These are phyloP conservation scores for Amiota mariae DNA, from an alignment of 2,888 invertebrate species.

Conservation along the genomic window DNA sequence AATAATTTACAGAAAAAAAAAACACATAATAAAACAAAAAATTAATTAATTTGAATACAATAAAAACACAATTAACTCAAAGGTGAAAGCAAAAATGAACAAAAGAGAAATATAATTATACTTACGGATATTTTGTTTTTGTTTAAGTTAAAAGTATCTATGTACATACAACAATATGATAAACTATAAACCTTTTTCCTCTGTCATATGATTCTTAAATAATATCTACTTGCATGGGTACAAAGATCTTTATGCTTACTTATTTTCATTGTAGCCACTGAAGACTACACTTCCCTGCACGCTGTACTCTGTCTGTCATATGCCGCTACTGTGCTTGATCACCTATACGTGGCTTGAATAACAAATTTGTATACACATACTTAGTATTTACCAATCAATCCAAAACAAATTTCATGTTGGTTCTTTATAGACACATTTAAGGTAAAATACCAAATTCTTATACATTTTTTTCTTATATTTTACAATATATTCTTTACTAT, in stretches of 20 bases:
- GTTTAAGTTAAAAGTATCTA: no score
- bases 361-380: background rate
- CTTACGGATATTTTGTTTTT: background rate
- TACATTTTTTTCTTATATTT: no score
- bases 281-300: background rate
- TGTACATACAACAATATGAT: no score
- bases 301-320: background rate
- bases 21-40: constrained; percentile 17
- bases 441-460: constrained; percentile 33
- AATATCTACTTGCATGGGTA: background rate
- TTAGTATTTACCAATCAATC: background rate
- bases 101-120: background rate
- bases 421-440: constrained; percentile 23
- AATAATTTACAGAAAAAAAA: background rate
- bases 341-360: constrained; percentile 7
- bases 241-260: background rate
- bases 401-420: background rate
- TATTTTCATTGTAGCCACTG: constrained; percentile 34
- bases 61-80: background rate
- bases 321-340: background rate
- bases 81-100: constrained; percentile 2
- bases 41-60: background rate
- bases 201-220: background rate
- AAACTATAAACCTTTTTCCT: constrained; percentile 31
- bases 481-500: no score